Evolutionary conservation across 53 echinoderm and acorn worm genomes (phyloP).

Genomic region (Zoroaster sp.): DNA sequence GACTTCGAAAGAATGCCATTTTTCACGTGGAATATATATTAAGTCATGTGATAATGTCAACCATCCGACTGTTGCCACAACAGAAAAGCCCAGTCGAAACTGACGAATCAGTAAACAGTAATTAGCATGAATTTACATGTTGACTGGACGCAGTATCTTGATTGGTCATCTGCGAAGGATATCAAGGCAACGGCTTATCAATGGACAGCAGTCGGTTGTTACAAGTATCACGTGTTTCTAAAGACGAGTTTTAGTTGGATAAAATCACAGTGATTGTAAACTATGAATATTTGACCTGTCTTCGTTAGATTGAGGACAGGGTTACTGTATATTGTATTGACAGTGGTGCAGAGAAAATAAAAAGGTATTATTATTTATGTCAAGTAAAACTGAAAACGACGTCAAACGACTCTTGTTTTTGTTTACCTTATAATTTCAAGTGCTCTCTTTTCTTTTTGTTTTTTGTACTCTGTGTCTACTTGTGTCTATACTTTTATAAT

Average conservation of each 20-base stretch:
- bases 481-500: not conserved
- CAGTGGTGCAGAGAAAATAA: conserved; percentile 53
- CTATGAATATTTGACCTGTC: conserved; percentile 14
- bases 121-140: not conserved
- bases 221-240: not conserved
- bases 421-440: not conserved
- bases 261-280: conserved; percentile 2
- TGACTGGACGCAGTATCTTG: not conserved
- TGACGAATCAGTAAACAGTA: not conserved
- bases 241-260: not conserved
- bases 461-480: too few species aligned
- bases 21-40: not conserved
- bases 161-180: not conserved
- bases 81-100: not conserved
- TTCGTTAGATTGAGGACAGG: not conserved
- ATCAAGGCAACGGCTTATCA: not conserved
- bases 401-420: not conserved
- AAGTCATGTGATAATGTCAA: conserved; percentile 14
- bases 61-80: not conserved
- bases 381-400: conserved; percentile 12
- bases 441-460: not conserved
- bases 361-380: conserved; percentile 70
- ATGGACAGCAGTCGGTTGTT: not conserved
- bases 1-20: not conserved
- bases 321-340: conserved; percentile 63